phyloP scores from a whole-genome alignment of 2,888 invertebrate genomes.

The Zaprionus bogoriensis region DNA sequence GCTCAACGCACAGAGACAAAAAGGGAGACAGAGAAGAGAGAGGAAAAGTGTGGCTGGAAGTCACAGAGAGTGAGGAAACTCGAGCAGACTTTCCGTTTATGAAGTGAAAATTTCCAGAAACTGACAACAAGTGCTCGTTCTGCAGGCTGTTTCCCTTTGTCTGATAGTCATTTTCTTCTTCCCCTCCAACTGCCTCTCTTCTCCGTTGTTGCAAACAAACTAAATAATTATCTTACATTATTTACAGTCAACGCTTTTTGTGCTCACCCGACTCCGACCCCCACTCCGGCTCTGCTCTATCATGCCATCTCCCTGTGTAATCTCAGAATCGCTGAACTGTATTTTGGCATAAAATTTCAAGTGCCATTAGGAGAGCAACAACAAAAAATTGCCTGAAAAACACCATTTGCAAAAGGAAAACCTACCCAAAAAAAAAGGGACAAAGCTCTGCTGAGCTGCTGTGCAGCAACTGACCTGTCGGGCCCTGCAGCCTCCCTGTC shows the following conservation, averaged over 20 bases:
- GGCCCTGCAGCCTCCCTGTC: conserved; percentile 26
- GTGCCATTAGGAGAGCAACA: conserved; percentile 29
- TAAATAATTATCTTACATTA: conserved; percentile 75
- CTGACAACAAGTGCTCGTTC: conserved; percentile 32
- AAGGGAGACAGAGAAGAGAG: no score
- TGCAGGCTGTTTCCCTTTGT: conserved; percentile 8
- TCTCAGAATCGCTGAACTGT: conserved; percentile 71
- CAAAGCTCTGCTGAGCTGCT: conserved; percentile 21
- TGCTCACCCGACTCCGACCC: not conserved
- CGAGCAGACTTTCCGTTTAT: conserved; percentile 43
- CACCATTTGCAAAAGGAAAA: conserved; percentile 9
- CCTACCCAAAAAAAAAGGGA: conserved; percentile 8
- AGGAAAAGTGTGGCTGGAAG: no score
- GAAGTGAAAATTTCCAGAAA: conserved; percentile 61
- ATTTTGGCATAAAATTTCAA: conserved; percentile 70
- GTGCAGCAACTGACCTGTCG: not conserved
- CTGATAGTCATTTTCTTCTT: conserved; percentile 24
- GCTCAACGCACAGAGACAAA: not conserved
- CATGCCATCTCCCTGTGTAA: conserved; percentile 31
- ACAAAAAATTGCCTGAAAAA: not conserved
- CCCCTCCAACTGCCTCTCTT: conserved; percentile 43
- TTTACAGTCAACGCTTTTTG: conserved; percentile 68
- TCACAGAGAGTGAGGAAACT: no score
- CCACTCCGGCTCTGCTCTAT: not conserved
- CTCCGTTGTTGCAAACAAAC: conserved; percentile 49